A percentile compares a stretch with the other conserved stretches of the same genome.
Conservation (phyloP, 2,797 vertebrate genomes). For the Spatula clypeata region DNA sequence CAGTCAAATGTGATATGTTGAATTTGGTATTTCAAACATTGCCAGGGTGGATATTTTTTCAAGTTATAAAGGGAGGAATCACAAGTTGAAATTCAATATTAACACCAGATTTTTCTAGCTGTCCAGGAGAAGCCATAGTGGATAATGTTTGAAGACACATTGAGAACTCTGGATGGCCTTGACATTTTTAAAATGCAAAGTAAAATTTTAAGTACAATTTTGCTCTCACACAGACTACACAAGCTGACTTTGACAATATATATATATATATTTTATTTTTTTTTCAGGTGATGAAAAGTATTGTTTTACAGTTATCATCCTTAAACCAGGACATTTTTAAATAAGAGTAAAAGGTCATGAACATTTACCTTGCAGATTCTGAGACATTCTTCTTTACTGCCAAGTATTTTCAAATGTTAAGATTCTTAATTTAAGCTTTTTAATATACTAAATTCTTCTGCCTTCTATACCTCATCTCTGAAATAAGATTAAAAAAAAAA, state of each 20-base stretch:
- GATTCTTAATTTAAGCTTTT: neutral
- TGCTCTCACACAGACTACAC: neutral
- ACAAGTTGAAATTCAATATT: fast-evolving
- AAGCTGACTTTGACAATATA: neutral
- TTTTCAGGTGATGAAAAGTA: neutral
- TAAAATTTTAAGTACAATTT: neutral
- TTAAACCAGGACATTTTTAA: neutral
- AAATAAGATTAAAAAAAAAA: neutral
- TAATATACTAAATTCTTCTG: neutral
- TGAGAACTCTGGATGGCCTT: neutral
- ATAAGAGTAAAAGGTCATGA: neutral
- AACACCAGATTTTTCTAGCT: neutral
- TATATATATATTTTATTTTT: too few relatives aligned
- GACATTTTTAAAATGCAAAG: neutral
- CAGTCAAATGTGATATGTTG: neutral
- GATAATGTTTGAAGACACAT: neutral
- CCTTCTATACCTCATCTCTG: neutral
- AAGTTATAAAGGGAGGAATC: neutral
- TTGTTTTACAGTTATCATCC: neutral
- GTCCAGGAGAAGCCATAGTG: fast-evolving
- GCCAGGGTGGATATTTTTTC: neutral
- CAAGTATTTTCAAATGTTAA: neutral
- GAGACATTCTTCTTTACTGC: neutral
- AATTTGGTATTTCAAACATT: neutral
- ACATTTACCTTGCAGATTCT: neutral